Evolutionary conservation across 1,140 invertebrate genomes (phyloP).

Genomic region (Hyphantria cunea): DNA sequence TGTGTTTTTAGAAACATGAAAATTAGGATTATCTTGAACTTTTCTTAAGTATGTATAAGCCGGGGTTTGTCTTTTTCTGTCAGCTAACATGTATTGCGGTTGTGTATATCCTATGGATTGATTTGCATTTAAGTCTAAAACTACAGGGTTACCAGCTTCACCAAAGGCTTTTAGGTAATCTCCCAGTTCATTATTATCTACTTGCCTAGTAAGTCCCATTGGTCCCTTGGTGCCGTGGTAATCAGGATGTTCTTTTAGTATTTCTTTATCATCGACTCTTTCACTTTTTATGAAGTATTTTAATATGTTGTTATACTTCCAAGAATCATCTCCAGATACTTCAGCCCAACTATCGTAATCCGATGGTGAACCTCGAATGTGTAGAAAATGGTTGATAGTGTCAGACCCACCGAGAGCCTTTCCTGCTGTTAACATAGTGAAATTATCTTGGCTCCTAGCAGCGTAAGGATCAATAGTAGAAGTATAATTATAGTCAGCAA

Average conservation of each 20-base stretch:
- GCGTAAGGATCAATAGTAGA: neutral
- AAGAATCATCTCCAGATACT: constrained; percentile 83
- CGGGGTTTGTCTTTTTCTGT: constrained; percentile 87
- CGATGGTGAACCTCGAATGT: constrained; percentile 86
- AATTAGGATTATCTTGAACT: constrained; percentile 74
- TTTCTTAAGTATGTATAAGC: constrained; percentile 82
- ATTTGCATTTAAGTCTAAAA: constrained; percentile 85
- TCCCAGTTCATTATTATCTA: neutral
- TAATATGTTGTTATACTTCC: constrained; percentile 75
- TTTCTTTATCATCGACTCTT: constrained; percentile 9
- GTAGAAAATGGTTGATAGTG: constrained; percentile 89
- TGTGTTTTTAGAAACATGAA: constrained; percentile 65
- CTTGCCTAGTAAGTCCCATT: constrained; percentile 15
- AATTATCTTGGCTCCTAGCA: neutral
- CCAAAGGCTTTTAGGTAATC: constrained; percentile 33
- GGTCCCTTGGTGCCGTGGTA: constrained; percentile 27
- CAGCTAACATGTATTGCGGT: constrained; percentile 85
- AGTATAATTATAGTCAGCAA: constrained; percentile 23
- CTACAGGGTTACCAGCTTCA: constrained; percentile 28
- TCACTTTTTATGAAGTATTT: constrained; percentile 37
- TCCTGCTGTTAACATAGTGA: constrained; percentile 38
- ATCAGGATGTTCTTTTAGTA: constrained; percentile 4
- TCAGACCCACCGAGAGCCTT: constrained; percentile 85
- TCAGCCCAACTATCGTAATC: constrained; percentile 87
- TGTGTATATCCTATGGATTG: constrained; percentile 85